Conservation (phyloP, 2,888 invertebrate genomes). For the Pandemis corylana region DNA sequence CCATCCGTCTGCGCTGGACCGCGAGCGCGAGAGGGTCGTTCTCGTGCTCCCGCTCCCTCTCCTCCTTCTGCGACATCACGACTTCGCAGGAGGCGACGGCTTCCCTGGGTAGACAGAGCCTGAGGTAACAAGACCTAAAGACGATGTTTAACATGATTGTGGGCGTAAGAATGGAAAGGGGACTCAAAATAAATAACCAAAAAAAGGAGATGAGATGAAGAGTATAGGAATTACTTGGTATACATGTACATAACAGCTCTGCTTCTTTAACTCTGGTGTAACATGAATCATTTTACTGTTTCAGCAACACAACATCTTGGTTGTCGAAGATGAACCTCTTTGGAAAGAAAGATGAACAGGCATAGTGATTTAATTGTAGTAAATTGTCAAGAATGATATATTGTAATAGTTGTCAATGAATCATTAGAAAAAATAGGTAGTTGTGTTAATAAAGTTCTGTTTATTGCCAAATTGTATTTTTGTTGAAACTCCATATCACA, state of each 20-base stretch:
- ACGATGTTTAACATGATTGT: too few species aligned
- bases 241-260: background rate
- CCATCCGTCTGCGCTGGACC: too few species aligned
- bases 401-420: conserved; percentile 69
- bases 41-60: too few species aligned
- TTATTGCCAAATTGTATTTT: conserved; percentile 51
- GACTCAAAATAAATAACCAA: too few species aligned
- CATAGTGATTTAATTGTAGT: conserved; percentile 62
- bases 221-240: background rate
- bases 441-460: conserved; percentile 58
- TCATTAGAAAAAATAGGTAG: conserved; percentile 56
- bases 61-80: too few species aligned
- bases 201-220: background rate
- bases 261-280: background rate
- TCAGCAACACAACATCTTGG: conserved; percentile 85
- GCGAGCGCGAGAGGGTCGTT: too few species aligned
- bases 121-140: too few species aligned
- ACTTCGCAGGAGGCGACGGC: too few species aligned
- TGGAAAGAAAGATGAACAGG: conserved; percentile 87
- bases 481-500: conserved; percentile 32
- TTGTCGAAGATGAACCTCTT: conserved; percentile 92
- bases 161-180: too few species aligned
- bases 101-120: too few species aligned
- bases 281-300: conserved; percentile 44
- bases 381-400: conserved; percentile 47